Conservation (phyloP, 2,797 vertebrate species). For the Cheirogaleus major region DNA sequence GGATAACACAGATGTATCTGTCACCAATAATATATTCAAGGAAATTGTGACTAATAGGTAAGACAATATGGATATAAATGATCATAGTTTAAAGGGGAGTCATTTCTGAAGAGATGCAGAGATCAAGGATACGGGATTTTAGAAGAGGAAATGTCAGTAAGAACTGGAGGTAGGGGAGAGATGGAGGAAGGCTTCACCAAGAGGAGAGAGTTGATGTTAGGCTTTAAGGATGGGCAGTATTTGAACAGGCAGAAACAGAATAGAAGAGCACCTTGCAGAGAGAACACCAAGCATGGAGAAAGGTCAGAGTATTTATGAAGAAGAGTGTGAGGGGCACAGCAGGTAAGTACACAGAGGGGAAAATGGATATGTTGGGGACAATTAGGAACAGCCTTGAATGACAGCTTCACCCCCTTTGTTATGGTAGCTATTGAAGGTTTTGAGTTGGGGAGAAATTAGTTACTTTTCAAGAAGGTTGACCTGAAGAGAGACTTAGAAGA, state of each 20-base stretch:
- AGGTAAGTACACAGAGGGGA: background rate
- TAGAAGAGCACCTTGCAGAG: background rate
- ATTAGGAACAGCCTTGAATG: background rate
- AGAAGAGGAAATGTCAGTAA: background rate
- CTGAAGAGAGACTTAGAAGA: background rate
- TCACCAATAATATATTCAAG: background rate
- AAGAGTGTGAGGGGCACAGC: background rate
- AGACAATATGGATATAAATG: background rate
- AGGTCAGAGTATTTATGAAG: background rate
- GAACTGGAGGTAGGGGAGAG: background rate
- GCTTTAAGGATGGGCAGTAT: background rate
- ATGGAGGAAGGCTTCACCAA: background rate
- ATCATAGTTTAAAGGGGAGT: background rate
- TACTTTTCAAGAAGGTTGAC: constrained; percentile 12
- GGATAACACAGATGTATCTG: background rate
- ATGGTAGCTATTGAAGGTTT: background rate
- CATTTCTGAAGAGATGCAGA: background rate
- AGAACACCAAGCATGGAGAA: background rate
- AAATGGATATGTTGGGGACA: background rate
- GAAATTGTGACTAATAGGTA: background rate
- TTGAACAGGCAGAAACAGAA: background rate
- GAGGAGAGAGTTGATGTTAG: background rate
- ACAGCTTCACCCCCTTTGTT: background rate
- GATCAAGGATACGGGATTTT: background rate
- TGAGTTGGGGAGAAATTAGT: background rate